Base-by-base conservation (phyloP, 2,888 invertebrate species). In the Netelia melanura region DNA sequence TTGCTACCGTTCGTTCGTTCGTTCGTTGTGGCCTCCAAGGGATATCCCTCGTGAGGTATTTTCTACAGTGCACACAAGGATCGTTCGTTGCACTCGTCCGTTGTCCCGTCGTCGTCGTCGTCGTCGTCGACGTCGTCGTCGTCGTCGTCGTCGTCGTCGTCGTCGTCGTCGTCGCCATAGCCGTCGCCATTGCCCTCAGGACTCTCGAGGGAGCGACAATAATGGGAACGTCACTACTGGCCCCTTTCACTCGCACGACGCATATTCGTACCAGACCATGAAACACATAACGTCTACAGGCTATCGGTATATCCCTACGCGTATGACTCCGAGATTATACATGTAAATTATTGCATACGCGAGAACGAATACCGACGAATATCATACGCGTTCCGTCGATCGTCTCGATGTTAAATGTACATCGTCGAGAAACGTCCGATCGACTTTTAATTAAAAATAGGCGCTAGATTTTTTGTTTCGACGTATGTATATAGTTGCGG, bases 51-150 rank as follows among this genome's bases (percentile, higher is more conserved):
- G 71, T 71, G 67, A 56, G 65, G 70, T 76, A 82, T 81, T 81
- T 81, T 84, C 81, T 65, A 58, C 65, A 79, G 67, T 84, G 30
- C 64, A 79, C 62, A 61, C 83, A 65, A 48, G 75, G 81, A 86
- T 86, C 83, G 84, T 84, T 81, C 84, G 70, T 83, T 83, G 84
- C 83, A 83, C 86, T 86, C 48, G 48, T 74, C 38, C 67, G 58
- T 65, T 23, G 77, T 62, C 78, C 56, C 30, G 56, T 72, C 71
- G 77, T 77, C 77, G 68, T 71, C 81, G 52, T 70, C 52, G 75
- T 75, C 71, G 56, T 38, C 38, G 70, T 62, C 52, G 62, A 65
- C 79, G 67, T 74, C 61, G 58, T 65, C 43, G 77, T 75, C 71
- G 56, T 38, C 38, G 70, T 62, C 52, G 62, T 72, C 79, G 67